Evolutionary conservation across 2,797 vertebrate genomes (phyloP).

Genomic region (Onychomys torridus): DNA sequence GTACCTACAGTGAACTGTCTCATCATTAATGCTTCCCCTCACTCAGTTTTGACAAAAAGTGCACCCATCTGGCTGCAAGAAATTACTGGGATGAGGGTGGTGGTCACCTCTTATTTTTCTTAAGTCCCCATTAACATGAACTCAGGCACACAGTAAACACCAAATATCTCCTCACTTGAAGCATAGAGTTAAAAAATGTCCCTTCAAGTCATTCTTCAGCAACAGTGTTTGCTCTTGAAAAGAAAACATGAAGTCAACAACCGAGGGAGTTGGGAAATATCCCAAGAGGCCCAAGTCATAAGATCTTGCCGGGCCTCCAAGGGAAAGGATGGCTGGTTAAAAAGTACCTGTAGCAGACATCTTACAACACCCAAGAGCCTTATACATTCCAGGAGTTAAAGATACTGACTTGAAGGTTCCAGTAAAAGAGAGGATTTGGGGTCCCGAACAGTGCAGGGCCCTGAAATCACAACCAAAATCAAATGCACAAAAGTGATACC

Average conservation of each 20-base stretch:
- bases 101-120: slow-evolving; percentile 26
- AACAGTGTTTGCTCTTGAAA: slow-evolving; percentile 34
- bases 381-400: slow-evolving; percentile 36
- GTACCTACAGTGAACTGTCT: not conserved
- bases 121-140: slow-evolving; percentile 33
- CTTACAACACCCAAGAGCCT: slow-evolving; percentile 48
- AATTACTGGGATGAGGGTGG: not conserved
- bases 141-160: not conserved
- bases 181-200: not conserved
- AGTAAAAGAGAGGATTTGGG: not conserved
- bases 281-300: slow-evolving; percentile 58
- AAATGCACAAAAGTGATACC: not conserved
- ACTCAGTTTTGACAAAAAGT: not conserved
- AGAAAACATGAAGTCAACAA: slow-evolving; percentile 67
- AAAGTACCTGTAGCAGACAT: not conserved
- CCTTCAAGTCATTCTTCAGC: slow-evolving; percentile 25
- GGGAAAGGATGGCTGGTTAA: slow-evolving; percentile 11
- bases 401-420: not conserved
- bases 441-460: not conserved
- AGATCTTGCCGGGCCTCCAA: not conserved
- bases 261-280: slow-evolving; percentile 17
- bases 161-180: not conserved
- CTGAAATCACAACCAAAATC: slow-evolving; percentile 50
- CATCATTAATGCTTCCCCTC: not conserved
- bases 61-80: not conserved